Evolutionary conservation across 2,113 vertebrate genomes (phyloP).

Genomic region (Ornithorhynchus anatinus): DNA sequence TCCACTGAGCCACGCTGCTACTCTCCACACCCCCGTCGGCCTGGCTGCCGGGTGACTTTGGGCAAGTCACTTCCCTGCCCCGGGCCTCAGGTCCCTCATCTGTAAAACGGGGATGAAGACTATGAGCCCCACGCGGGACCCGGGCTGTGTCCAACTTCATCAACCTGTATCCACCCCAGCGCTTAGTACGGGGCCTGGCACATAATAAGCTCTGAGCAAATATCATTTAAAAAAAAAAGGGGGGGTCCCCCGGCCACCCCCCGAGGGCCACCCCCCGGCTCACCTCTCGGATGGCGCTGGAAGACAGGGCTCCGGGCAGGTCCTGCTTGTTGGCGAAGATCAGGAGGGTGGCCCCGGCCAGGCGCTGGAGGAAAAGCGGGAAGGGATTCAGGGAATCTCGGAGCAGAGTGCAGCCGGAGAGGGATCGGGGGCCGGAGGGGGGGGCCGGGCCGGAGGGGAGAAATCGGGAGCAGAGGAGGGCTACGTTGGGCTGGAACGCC

Average conservation of each 20-base stretch:
- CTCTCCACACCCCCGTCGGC: background rate
- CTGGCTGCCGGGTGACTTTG: background rate
- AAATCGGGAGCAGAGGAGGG: background rate
- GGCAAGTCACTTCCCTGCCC: too few relatives aligned
- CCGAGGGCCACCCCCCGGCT: background rate
- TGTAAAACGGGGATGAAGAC: too few relatives aligned
- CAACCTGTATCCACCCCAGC: background rate
- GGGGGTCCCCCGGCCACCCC: background rate
- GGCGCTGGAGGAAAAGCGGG: conserved; percentile 68
- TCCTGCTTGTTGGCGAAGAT: conserved; percentile 95
- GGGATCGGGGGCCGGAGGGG: background rate
- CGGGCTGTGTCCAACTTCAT: background rate
- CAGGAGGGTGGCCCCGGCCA: conserved; percentile 86
- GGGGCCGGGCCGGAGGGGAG: background rate
- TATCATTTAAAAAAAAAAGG: background rate
- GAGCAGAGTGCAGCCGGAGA: background rate
- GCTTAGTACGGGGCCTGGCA: background rate
- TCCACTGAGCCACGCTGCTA: too few relatives aligned
- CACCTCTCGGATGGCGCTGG: conserved; percentile 83
- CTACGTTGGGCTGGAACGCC: too few relatives aligned
- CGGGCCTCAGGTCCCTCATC: too few relatives aligned
- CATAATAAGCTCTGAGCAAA: background rate
- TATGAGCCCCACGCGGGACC: background rate
- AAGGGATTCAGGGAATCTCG: too few relatives aligned
- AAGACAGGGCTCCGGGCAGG: conserved; percentile 82